Conservation (phyloP, 2,888 invertebrate species). For the Agrotis ipsilon region DNA sequence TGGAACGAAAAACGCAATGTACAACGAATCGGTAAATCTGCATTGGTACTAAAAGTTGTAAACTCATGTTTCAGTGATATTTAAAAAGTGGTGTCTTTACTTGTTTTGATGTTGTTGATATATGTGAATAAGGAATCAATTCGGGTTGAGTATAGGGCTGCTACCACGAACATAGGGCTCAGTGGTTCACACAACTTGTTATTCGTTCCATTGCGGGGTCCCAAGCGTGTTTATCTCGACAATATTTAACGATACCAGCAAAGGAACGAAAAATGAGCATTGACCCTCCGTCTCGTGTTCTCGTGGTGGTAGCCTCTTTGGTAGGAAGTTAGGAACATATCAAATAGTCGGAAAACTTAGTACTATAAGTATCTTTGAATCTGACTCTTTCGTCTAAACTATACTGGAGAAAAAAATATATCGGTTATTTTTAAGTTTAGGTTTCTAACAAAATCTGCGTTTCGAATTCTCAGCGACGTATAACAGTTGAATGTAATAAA, state of each 20-base stretch:
- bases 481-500: conserved; percentile 89
- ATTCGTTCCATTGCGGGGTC: conserved; percentile 37
- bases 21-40: conserved; percentile 65
- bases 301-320: conserved; percentile 56
- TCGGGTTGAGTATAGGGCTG: conserved; percentile 74
- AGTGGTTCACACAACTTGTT: neutral
- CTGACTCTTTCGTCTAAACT: conserved; percentile 78
- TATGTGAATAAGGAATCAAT: conserved; percentile 89
- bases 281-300: conserved; percentile 20
- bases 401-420: conserved; percentile 64
- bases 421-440: conserved; percentile 79
- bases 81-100: conserved; percentile 80
- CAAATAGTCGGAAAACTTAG: conserved; percentile 86
- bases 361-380: conserved; percentile 90
- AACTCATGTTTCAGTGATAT: conserved; percentile 72
- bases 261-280: conserved; percentile 23
- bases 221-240: conserved; percentile 13
- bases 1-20: conserved; percentile 46
- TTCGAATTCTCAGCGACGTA: conserved; percentile 83
- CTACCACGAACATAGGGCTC: conserved; percentile 41
- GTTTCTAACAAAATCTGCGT: conserved; percentile 79
- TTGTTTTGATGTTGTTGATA: conserved; percentile 91
- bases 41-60: conserved; percentile 59
- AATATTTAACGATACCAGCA: conserved; percentile 15
- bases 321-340: conserved; percentile 86